Percentiles rank a stretch among this genome's conserved stretches.
These are phyloP conservation scores for Margarornis squamiger DNA, from an alignment of 2,797 vertebrate species.

Conservation along the genomic window DNA sequence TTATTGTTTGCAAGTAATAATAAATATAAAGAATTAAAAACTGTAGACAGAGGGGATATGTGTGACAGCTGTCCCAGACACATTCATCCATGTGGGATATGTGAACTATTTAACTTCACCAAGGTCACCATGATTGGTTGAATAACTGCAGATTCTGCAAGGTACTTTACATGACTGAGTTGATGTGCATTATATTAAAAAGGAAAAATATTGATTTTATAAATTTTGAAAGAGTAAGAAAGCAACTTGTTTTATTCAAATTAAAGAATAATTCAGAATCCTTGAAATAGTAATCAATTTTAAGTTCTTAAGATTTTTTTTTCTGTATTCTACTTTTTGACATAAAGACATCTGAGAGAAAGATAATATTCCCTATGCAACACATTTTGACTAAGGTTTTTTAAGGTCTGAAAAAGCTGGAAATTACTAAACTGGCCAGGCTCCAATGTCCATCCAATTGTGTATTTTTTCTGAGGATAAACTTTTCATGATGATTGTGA, in stretches of 20 bases:
- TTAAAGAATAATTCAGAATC: not conserved
- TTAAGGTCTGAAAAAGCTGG: not conserved
- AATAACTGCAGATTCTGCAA: not conserved
- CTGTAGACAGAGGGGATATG: not conserved
- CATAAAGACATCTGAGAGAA: not conserved
- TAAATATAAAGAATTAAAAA: not conserved
- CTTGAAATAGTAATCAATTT: not conserved
- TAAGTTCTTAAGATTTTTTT: not conserved
- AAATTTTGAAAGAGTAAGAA: not conserved
- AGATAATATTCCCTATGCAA: not conserved
- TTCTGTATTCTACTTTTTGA: not conserved
- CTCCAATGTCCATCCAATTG: not conserved
- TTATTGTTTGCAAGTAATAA: not conserved
- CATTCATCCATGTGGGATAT: not conserved
- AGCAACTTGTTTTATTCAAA: not conserved
- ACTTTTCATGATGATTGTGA: not conserved
- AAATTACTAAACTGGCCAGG: not conserved
- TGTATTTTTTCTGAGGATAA: not conserved
- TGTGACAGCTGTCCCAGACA: not conserved
- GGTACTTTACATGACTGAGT: not conserved
- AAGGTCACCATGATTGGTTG: not conserved
- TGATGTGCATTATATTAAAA: not conserved
- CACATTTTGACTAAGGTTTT: not conserved
- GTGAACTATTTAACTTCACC: not conserved
- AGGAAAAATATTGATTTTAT: not conserved